phyloP scores from a whole-genome alignment of 2,797 vertebrate genomes.

The Eulemur albifrons region DNA sequence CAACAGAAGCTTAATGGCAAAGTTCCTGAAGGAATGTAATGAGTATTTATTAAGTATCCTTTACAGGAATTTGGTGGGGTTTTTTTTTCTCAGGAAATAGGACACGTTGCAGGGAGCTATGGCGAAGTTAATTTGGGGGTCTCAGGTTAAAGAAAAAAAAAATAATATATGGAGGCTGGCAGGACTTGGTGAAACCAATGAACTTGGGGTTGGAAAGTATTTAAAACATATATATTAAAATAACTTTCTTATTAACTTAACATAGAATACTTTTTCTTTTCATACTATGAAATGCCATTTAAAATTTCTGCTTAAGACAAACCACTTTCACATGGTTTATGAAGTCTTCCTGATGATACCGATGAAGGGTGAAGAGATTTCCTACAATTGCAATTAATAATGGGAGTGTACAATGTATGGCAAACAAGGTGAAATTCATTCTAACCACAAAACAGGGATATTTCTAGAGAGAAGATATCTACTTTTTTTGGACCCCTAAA shows the following conservation, averaged over 20 bases:
- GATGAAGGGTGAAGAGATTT: background rate
- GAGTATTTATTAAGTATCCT: background rate
- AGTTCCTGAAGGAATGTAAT: background rate
- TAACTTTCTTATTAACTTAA: background rate
- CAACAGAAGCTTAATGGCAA: background rate
- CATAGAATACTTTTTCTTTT: background rate
- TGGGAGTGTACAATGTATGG: background rate
- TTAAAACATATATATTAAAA: background rate
- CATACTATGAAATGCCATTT: background rate
- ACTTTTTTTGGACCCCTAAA: background rate
- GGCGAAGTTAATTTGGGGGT: background rate
- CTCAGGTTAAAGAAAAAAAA: background rate
- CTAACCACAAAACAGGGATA: background rate
- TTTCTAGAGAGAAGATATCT: background rate
- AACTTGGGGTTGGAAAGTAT: background rate
- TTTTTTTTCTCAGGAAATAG: background rate
- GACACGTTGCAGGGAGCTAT: background rate
- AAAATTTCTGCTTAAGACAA: constrained; percentile 35
- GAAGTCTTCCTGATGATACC: background rate
- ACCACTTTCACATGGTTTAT: background rate
- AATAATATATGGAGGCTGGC: background rate
- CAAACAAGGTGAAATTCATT: background rate
- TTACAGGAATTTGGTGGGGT: background rate
- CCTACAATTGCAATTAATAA: background rate
- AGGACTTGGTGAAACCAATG: background rate